Evolutionary conservation across 1,140 invertebrate genomes (phyloP), one percentile per base, ranked within the genome.

Genomic region (Pseudobourletiella spinata): DNA sequence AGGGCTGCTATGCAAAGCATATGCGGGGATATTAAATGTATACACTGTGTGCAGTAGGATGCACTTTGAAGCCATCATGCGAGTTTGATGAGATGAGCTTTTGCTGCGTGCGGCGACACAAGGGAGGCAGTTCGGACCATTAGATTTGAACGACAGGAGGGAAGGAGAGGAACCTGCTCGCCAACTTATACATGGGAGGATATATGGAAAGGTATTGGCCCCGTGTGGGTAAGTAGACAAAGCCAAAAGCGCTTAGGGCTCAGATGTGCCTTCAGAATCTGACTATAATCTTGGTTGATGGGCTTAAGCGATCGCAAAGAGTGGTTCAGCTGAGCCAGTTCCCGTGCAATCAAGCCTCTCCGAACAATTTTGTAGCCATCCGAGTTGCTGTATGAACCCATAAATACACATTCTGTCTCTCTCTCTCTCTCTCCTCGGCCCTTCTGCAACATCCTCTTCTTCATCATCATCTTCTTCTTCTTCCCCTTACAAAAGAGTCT

Each of bases 231-330:
- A 11, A 8, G 16, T 48, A 48, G 22, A 48, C 22, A 54, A 54
- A 54, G 25, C 6, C 54, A 24, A 24, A 6, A 48, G 15, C 6
- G 15, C 46, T 20, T 18, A 29, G 3, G n/a, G 51, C 51, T 26
- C 51, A 54, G 29, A 32, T 57, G 57, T 46, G 42, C 43, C 25
- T 32, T 20, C 22, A 28, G 57, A 59, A 50, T 32, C 51, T 61
- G 59, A 29, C 59, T 61, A n/a, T n/a, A 61, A 61, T 61, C 59
- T 55, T 26, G 25, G 39, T 39, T 61, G 59, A 61, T 61, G 59
- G 50, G 59, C 51, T 55, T 61, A 55, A 55, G 51, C 54, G 59
- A 60, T 60, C 59, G 29, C n/a, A 55, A 55, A 14, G 52, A 54
- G 58, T 48, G 50, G 28, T 50, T 60, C 48, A 54, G 50, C 50